Conservation (phyloP, 1,140 invertebrate species). For the Aphidius ervi region DNA sequence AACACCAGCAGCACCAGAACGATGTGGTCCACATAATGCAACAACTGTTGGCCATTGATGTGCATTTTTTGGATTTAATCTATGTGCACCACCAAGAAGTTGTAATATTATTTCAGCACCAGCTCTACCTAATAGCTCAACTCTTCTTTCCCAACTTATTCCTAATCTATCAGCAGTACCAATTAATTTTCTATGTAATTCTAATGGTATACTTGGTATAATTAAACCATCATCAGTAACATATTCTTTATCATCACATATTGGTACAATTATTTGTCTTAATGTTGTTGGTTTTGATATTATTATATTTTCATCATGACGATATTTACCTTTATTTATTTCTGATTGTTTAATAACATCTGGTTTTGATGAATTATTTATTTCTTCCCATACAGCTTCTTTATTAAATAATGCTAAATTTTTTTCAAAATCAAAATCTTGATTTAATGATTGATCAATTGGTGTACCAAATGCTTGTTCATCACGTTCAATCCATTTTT, state of each 20-base stretch:
- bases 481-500: conserved; percentile 50
- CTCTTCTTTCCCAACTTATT: conserved; percentile 61
- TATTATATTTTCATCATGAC: conserved; percentile 84
- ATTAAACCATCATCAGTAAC: conserved; percentile 77
- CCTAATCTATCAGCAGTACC: conserved; percentile 63
- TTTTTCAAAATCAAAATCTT: conserved; percentile 92
- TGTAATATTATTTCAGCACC: conserved; percentile 75
- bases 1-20: conserved; percentile 68
- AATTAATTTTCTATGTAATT: conserved; percentile 64
- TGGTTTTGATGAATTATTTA: conserved; percentile 63
- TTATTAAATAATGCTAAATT: conserved; percentile 90
- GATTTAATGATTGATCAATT: conserved; percentile 57
- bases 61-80: conserved; percentile 73
- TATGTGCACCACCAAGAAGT: conserved; percentile 69
- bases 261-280: conserved; percentile 70
- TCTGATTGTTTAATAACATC: conserved; percentile 60
- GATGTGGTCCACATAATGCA: conserved; percentile 67
- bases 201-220: conserved; percentile 69
- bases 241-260: conserved; percentile 63
- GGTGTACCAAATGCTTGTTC: conserved; percentile 62
- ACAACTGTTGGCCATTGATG: conserved; percentile 78
- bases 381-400: conserved; percentile 62
- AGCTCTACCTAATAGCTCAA: conserved; percentile 72
- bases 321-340: conserved; percentile 54
- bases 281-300: conserved; percentile 61